These are phyloP conservation scores for Falco naumanni DNA, from an alignment of 2,797 vertebrate species.

Conservation along the genomic window DNA sequence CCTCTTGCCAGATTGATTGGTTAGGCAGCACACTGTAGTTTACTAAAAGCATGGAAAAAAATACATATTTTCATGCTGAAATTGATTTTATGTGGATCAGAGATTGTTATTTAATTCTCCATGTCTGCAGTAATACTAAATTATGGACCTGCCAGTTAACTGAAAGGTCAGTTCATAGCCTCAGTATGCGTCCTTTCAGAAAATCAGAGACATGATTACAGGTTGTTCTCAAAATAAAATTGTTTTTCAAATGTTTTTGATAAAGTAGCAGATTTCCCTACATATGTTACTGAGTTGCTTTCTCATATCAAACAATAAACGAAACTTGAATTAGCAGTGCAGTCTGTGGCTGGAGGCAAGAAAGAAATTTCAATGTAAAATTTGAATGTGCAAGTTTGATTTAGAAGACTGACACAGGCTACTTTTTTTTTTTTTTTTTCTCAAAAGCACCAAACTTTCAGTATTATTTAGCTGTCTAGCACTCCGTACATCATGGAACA, in stretches of 20 bases:
- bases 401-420: not conserved
- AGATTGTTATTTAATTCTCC: constrained; percentile 18
- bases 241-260: not conserved
- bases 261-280: not conserved
- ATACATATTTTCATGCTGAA: not conserved
- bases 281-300: not conserved
- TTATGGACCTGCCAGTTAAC: not conserved
- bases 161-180: not conserved
- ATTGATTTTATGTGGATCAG: constrained; percentile 20
- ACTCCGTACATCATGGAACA: not conserved
- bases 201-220: not conserved
- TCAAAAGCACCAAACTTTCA: not conserved
- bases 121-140: not conserved
- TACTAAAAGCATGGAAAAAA: constrained; percentile 3
- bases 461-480: not conserved
- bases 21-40: not conserved
- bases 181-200: not conserved
- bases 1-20: not conserved
- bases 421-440: not conserved
- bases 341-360: not conserved
- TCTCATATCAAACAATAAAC: not conserved
- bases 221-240: not conserved
- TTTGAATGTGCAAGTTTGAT: not conserved
- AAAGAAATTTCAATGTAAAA: not conserved
- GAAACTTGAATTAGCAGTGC: not conserved